Evolutionary conservation across 2,888 invertebrate genomes (phyloP).

Genomic region (Chaetogeoica ovagalla): DNA sequence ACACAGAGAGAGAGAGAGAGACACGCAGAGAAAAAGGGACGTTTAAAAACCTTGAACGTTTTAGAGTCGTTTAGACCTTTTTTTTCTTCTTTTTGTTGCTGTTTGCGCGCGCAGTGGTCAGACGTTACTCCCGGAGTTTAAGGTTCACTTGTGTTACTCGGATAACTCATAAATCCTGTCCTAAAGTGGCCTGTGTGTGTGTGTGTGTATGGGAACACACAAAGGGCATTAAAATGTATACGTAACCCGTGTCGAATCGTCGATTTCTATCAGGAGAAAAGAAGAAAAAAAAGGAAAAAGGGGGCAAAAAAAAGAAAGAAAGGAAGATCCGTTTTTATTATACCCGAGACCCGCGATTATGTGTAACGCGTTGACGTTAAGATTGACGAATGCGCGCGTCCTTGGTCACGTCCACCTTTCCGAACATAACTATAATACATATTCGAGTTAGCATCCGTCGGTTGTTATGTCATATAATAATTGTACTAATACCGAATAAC

Average conservation of each 20-base stretch:
- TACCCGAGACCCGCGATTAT: conserved; percentile 5
- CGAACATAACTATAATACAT: too few relatives aligned
- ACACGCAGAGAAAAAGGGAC: conserved; percentile 15
- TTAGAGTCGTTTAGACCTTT: conserved; percentile 24
- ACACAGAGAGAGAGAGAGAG: neutral
- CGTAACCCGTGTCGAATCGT: conserved; percentile 43
- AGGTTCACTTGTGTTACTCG: conserved; percentile 47
- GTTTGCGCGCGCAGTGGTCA: conserved; percentile 10
- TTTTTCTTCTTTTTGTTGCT: conserved; percentile 33
- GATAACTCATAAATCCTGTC: conserved; percentile 35
- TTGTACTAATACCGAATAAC: too few relatives aligned
- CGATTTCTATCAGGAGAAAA: neutral
- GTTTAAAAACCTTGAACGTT: conserved; percentile 35
- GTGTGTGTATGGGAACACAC: conserved; percentile 7
- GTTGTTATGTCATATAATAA: too few relatives aligned
- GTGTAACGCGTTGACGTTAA: conserved; percentile 18
- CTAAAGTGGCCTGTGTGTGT: conserved; percentile 6
- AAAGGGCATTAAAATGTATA: conserved; percentile 10
- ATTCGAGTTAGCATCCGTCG: too few relatives aligned
- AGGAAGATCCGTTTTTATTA: conserved; percentile 28
- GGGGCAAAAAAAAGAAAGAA: conserved; percentile 6
- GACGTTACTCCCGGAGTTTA: conserved; percentile 46
- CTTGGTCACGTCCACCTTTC: conserved; percentile 5
- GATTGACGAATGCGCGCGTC: conserved; percentile 22
- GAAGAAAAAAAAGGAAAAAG: conserved; percentile 16